Percentiles rank a stretch among this genome's conserved stretches.
These are phyloP conservation scores for Pimephales promelas DNA, from an alignment of 2,113 vertebrate genomes.

Conservation along the genomic window DNA sequence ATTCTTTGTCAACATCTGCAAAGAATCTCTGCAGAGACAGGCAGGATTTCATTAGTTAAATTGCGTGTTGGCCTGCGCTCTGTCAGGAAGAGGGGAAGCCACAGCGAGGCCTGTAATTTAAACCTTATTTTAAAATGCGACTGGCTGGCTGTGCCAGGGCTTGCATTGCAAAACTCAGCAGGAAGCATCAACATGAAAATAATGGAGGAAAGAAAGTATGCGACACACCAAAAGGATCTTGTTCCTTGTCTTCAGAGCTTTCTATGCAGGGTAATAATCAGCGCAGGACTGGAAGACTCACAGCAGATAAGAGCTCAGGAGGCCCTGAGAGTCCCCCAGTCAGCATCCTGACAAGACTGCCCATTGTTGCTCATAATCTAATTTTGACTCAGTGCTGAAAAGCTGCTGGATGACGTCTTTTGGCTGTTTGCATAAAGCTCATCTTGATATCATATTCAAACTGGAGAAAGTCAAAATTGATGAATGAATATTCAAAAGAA, in stretches of 20 bases:
- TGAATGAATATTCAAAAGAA: background rate
- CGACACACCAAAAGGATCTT: constrained; percentile 64
- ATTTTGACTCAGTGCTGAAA: constrained; percentile 62
- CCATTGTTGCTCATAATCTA: constrained; percentile 73
- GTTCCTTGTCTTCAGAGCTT: constrained; percentile 54
- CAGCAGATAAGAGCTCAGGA: constrained; percentile 48
- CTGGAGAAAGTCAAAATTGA: background rate
- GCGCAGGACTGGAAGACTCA: constrained; percentile 58
- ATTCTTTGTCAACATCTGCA: constrained; percentile 95
- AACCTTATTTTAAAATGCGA: constrained; percentile 92
- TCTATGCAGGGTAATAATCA: constrained; percentile 64
- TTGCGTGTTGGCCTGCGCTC: constrained; percentile 97
- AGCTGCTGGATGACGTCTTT: constrained; percentile 38
- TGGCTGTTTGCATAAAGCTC: background rate
- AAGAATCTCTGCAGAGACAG: constrained; percentile 97
- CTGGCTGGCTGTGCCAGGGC: constrained; percentile 64
- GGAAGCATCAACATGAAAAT: constrained; percentile 69
- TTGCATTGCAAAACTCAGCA: constrained; percentile 72
- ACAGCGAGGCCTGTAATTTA: constrained; percentile 97
- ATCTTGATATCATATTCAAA: background rate
- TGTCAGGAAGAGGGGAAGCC: constrained; percentile 93
- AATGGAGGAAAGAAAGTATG: constrained; percentile 53
- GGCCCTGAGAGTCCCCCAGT: constrained; percentile 16
- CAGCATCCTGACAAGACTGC: constrained; percentile 68
- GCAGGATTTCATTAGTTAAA: constrained; percentile 99